A percentile compares a stretch with the other conserved stretches of the same genome.
phyloP scores from a whole-genome alignment of 2,797 vertebrate species.

The Macropus fuliginosus region DNA sequence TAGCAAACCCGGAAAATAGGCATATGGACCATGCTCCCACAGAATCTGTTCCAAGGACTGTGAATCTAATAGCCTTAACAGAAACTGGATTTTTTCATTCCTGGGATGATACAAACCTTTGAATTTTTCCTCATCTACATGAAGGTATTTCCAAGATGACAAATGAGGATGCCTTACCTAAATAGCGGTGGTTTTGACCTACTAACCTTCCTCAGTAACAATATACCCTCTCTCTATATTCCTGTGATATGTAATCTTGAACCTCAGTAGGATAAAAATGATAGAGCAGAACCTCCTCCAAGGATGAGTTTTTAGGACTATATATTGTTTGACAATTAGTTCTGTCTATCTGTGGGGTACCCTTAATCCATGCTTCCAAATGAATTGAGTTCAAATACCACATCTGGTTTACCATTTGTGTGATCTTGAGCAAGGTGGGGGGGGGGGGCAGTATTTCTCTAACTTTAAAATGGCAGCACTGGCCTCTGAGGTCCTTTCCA shows the following conservation, averaged over 20 bases:
- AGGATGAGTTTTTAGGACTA: neutral
- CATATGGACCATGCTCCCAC: conserved; percentile 16
- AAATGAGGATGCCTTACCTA: conserved; percentile 35
- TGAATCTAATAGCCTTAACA: conserved; percentile 16
- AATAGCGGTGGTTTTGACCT: conserved; percentile 23
- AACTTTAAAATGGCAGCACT: neutral
- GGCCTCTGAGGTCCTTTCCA: neutral
- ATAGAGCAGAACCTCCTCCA: neutral
- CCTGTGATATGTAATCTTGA: neutral
- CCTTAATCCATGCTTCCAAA: neutral
- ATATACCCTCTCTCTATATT: neutral
- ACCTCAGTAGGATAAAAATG: neutral
- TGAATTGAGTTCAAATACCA: neutral
- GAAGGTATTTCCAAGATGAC: conserved; percentile 53
- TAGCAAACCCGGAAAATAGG: conserved; percentile 61
- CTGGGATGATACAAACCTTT: conserved; percentile 23
- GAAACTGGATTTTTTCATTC: conserved; percentile 34
- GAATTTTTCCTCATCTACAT: conserved; percentile 47
- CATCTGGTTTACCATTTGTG: neutral
- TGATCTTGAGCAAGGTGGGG: neutral
- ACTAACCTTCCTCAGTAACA: conserved; percentile 6
- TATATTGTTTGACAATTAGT: neutral
- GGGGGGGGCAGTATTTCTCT: neutral
- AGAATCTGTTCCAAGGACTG: conserved; percentile 42
- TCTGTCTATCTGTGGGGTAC: neutral